A percentile compares a stretch with the other conserved stretches of the same genome.
Evolutionary conservation across 2,888 invertebrate genomes (phyloP).

Genomic region (Drosophila falleni): DNA sequence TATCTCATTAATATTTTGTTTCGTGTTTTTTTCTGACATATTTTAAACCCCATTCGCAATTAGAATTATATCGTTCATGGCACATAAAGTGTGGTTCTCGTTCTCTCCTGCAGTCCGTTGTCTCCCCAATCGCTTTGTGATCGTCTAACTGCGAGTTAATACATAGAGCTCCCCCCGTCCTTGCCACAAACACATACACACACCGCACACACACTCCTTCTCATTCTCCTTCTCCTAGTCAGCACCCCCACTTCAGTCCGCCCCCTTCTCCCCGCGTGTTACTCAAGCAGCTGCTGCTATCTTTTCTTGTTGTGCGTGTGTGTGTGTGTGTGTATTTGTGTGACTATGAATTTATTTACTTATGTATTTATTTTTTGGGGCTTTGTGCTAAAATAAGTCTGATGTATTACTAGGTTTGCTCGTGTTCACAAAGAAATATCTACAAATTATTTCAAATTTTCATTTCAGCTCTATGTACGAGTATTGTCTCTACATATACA

Average conservation of each 20-base stretch:
- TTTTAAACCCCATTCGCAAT: conserved; percentile 44
- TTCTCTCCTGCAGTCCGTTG: conserved; percentile 16
- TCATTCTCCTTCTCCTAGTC: conserved; percentile 13
- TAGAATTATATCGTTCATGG: conserved; percentile 58
- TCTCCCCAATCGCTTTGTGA: conserved; percentile 17
- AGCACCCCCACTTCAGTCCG: conserved; percentile 9
- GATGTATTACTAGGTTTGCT: conserved; percentile 75
- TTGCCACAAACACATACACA: conserved; percentile 2
- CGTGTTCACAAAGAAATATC: conserved; percentile 44
- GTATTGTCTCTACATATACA: conserved; percentile 19
- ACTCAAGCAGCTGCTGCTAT: conserved; percentile 56
- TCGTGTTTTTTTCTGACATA: conserved; percentile 9
- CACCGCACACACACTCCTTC: conserved; percentile 10
- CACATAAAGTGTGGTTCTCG: conserved; percentile 55
- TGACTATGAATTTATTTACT: conserved; percentile 64
- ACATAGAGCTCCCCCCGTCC: conserved; percentile 14
- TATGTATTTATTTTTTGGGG: conserved; percentile 69
- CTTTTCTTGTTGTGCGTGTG: conserved; percentile 39
- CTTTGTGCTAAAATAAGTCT: conserved; percentile 78
- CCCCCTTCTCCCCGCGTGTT: neutral
- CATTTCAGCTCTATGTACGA: conserved; percentile 53
- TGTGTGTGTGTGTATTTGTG: conserved; percentile 14
- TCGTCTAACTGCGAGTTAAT: conserved; percentile 36
- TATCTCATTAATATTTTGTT: neutral
- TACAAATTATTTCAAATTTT: conserved; percentile 63